Evolutionary conservation across 2,113 vertebrate genomes (phyloP).

Genomic region (Cyprinus carpio): DNA sequence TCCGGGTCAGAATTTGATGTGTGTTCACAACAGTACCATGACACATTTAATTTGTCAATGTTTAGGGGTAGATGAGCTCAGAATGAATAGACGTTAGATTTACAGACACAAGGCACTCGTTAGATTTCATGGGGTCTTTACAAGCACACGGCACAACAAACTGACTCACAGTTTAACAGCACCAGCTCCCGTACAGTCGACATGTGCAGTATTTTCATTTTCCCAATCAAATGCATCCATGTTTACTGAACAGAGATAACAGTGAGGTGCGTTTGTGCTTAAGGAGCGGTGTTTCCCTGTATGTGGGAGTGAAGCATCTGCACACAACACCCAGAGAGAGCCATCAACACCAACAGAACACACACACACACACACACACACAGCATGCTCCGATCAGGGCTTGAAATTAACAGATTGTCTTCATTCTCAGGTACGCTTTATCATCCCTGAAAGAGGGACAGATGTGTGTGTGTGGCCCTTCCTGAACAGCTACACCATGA

Average conservation of each 20-base stretch:
- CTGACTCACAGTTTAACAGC: background rate
- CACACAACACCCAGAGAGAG: conserved; percentile 50
- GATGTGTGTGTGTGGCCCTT: conserved; percentile 54
- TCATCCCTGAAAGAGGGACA: conserved; percentile 39
- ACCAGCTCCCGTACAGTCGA: background rate
- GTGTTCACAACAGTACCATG: too few relatives aligned
- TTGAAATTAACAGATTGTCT: conserved; percentile 89
- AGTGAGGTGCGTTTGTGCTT: background rate
- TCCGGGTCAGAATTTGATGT: too few relatives aligned
- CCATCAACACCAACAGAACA: conserved; percentile 76
- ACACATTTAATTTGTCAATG: background rate
- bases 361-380: conserved; percentile 76
- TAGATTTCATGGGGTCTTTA: background rate
- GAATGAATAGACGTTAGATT: background rate
- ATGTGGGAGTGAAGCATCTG: conserved; percentile 26
- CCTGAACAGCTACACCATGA: background rate
- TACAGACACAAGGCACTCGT: background rate
- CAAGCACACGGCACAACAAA: background rate
- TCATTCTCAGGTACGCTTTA: conserved; percentile 60
- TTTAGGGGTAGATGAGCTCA: background rate
- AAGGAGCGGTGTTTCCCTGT: conserved; percentile 1
- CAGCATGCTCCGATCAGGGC: conserved; percentile 87
- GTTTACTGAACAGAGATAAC: background rate
- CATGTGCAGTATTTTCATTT: background rate
- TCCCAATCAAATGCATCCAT: background rate